These are phyloP conservation scores for Florisuga fusca DNA, from an alignment of 2,797 vertebrate species.

Conservation along the genomic window DNA sequence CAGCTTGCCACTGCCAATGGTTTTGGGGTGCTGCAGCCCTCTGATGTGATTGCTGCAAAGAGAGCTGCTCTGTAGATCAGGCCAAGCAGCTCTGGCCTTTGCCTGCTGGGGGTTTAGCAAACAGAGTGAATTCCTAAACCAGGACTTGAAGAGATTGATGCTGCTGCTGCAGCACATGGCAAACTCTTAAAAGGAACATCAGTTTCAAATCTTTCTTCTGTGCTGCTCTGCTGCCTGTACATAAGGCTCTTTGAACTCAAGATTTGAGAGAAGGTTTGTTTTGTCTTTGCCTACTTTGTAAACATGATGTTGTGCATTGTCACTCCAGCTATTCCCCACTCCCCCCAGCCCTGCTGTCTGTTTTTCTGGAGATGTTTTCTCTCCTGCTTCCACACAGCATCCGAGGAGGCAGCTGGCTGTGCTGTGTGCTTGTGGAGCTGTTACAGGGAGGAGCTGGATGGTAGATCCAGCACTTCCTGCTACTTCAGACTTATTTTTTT, in stretches of 20 bases:
- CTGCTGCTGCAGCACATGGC: background rate
- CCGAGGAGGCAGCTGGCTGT: background rate
- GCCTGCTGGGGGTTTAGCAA: background rate
- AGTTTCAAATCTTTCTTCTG: background rate
- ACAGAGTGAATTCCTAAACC: background rate
- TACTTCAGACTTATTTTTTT: background rate
- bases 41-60: rapidly evolving
- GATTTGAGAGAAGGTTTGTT: constrained; percentile 22
- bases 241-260: background rate
- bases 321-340: background rate
- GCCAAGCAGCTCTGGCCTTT: background rate
- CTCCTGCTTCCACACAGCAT: constrained; percentile 3
- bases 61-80: background rate
- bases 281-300: constrained; percentile 51
- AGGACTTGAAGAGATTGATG: background rate
- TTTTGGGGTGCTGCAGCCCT: background rate
- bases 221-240: background rate
- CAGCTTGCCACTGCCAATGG: background rate
- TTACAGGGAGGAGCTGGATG: background rate
- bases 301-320: background rate
- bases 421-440: background rate
- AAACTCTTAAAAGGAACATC: background rate
- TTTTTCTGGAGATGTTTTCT: constrained; percentile 6
- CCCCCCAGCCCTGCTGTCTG: background rate
- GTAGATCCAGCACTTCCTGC: background rate